phyloP scores from a whole-genome alignment of 2,797 vertebrate species.

The Gallinago nigripennis region DNA sequence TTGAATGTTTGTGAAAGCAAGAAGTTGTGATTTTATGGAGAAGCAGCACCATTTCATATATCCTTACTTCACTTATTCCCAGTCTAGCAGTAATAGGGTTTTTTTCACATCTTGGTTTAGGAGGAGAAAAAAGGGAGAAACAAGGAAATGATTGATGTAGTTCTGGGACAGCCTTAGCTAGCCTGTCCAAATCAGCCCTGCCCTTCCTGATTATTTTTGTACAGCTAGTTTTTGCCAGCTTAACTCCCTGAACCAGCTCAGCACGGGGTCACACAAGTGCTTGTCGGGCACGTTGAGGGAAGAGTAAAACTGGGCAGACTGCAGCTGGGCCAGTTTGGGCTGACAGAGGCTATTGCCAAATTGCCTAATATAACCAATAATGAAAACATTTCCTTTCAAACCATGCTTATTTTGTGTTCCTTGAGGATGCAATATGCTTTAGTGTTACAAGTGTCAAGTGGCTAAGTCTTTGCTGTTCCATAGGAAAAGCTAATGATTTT shows the following conservation, averaged over 20 bases:
- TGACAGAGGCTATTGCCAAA: neutral
- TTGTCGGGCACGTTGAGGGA: accelerated
- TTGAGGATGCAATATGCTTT: slow-evolving; percentile 38
- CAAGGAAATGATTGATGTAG: neutral
- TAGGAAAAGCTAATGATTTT: slow-evolving; percentile 56
- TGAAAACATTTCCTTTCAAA: slow-evolving; percentile 18
- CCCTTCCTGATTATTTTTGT: slow-evolving; percentile 57
- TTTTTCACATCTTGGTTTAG: neutral
- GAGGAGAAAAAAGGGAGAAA: neutral
- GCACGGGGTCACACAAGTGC: neutral
- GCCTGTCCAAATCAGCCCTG: neutral
- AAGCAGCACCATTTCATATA: neutral
- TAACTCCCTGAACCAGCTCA: slow-evolving; percentile 39
- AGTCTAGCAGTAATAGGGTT: neutral
- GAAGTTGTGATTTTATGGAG: neutral
- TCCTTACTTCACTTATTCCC: neutral
- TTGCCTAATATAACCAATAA: neutral
- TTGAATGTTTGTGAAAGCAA: neutral
- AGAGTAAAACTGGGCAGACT: neutral
- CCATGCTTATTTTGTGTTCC: slow-evolving; percentile 11
- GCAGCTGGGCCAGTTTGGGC: neutral
- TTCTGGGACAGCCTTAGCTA: neutral
- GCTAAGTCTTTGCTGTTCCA: slow-evolving; percentile 62
- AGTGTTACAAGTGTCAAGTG: slow-evolving; percentile 60
- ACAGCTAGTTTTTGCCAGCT: neutral